A percentile compares a stretch with the other conserved stretches of the same genome.
Evolutionary conservation across 2,888 invertebrate species (phyloP).

Genomic region (Trisateles emortualis): DNA sequence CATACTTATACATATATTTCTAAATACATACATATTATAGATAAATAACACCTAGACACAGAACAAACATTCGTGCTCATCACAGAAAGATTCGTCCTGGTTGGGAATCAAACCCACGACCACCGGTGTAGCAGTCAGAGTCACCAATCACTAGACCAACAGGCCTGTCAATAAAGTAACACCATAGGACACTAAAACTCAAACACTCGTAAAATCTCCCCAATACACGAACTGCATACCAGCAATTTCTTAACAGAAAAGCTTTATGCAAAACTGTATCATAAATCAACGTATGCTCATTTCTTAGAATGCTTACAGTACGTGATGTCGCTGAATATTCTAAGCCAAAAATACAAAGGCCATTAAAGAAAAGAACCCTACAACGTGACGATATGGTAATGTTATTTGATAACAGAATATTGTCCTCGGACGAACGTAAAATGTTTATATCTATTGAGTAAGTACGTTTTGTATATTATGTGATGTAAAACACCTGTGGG

Average conservation of each 20-base stretch:
- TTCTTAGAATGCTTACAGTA: not conserved
- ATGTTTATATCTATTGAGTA: conserved; percentile 17
- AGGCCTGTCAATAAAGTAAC: not conserved
- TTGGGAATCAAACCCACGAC: too few relatives aligned
- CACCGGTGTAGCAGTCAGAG: too few relatives aligned
- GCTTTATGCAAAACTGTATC: not conserved
- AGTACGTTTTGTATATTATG: not conserved
- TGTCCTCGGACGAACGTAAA: conserved; percentile 22
- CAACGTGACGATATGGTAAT: conserved; percentile 19
- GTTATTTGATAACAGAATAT: conserved; percentile 9
- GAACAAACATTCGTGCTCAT: too few relatives aligned
- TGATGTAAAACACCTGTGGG: not conserved
- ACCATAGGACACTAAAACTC: not conserved
- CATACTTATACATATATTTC: too few relatives aligned
- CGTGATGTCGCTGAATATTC: not conserved
- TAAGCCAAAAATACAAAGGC: not conserved
- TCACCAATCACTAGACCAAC: too few relatives aligned
- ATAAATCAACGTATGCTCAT: not conserved
- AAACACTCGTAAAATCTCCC: not conserved
- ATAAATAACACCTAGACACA: too few relatives aligned
- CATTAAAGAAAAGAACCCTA: conserved; percentile 1
- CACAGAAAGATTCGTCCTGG: too few relatives aligned
- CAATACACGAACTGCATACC: not conserved
- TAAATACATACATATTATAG: too few relatives aligned
- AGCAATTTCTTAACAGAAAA: not conserved